Conservation (phyloP, 1,140 invertebrate species). For the Brachionus koreanus region DNA sequence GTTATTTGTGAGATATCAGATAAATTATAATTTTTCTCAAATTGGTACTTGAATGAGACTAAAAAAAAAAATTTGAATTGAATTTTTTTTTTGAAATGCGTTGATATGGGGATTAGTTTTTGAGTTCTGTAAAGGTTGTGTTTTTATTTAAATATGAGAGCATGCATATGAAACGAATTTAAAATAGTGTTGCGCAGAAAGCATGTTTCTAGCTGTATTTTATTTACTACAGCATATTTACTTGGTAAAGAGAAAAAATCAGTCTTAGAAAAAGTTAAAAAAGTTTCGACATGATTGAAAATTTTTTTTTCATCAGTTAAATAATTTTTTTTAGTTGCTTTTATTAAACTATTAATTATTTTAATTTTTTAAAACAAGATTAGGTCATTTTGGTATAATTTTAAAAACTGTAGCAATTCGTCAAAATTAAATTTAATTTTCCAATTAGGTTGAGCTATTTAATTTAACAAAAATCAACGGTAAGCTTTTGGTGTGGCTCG, state of each 20-base stretch:
- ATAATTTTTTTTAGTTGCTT: too few relatives aligned
- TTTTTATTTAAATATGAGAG: not conserved
- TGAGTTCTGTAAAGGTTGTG: not conserved
- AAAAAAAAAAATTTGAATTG: not conserved
- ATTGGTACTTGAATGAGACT: constrained; percentile 3
- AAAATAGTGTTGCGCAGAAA: not conserved
- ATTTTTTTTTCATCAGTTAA: too few relatives aligned
- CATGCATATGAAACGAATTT: not conserved
- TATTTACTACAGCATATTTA: too few relatives aligned
- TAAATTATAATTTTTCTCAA: not conserved
- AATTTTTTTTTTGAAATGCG: not conserved
- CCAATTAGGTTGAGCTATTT: too few relatives aligned
- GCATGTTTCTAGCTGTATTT: not conserved
- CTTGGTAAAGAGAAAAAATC: not conserved
- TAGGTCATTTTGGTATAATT: too few relatives aligned
- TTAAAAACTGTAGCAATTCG: too few relatives aligned
- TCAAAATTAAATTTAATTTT: too few relatives aligned
- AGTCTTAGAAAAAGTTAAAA: not conserved
- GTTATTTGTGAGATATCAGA: not conserved
- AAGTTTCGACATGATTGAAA: constrained; percentile 3
- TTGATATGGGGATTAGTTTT: constrained; percentile 19
- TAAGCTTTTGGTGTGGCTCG: too few relatives aligned
- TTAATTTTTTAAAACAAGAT: too few relatives aligned
- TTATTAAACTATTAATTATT: too few relatives aligned
- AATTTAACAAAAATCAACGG: too few relatives aligned